Evolutionary conservation across 2,888 invertebrate species (phyloP), one percentile per base, ranked within the genome.

Genomic region (Myopa tessellatipennis): DNA sequence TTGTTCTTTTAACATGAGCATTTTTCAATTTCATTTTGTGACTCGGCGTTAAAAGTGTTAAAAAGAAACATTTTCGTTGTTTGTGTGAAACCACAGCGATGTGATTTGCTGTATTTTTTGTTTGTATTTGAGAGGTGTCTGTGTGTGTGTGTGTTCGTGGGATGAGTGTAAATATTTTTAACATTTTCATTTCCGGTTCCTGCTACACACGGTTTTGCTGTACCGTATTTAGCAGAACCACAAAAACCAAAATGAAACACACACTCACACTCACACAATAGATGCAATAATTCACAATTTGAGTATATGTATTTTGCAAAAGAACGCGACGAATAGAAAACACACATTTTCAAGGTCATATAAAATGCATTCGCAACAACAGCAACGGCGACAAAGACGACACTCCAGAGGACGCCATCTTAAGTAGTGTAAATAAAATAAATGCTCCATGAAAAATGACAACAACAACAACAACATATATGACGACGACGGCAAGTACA

Each of bases 111-210:
- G 70, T 6, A 4, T 40, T 38, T 68, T 7, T 45, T 70, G 70
- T 50, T 16, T 69, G 45, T 18, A 40, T 16, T 18, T 52, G 18
- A 6, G 45, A 45, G 34, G n/a, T 26, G 4, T 67, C 8, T 55
- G 55, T 18, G 69, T 18, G 4, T 70, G 70, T 52, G 52, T 55
- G 52, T 34, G 36, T 18, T 8, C 50, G 34, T 36, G 10, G 12
- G 52, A 52, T 38, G 12, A 60, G 60, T 63, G 63, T 34, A 61
- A 61, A 73, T 73, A 45, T 73, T 73, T 73, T 61, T 73, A 73
- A 73, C 61, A 73, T 73, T 73, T 73, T 63, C 73, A 73, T 73
- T 73, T 73, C 73, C 73, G 73, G 58, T 72, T 60, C 72, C 34
- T 72, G 69, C 45, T 52, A 26, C 50, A 50, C 69, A 26, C 52